Base-by-base conservation (phyloP, 2,888 invertebrate genomes). In the Melanargia galathea region DNA sequence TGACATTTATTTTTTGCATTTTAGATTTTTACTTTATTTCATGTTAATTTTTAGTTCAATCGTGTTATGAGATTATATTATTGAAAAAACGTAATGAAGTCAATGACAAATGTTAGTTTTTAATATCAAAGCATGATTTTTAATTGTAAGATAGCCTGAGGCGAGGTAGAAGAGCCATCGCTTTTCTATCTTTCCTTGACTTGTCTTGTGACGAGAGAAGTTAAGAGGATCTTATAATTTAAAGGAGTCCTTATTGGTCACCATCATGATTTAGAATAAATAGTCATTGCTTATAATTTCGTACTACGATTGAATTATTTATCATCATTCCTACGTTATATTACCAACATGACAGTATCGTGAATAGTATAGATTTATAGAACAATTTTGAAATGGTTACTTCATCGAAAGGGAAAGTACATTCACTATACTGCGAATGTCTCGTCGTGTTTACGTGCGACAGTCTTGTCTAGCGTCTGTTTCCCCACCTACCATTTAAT, bases 271-370 rank as follows among this genome's bases (percentile, higher is more conserved):
- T 22, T 22, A 13, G 7, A 1, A 0, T 38, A 0, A n/a, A n/a
- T 20, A 20, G 10, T 45, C 10, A 4, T 46, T 46, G 45, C 7
- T 18, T 18, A 22, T 11, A 46, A 22, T 46, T 46, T 22, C 45
- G 20, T 46, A 38, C 18, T n/a, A 54, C 52, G 11, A 51, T 11
- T 61, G 13, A 13, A 38, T 45, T 18, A 33, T 10, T 26, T 49
- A 24, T 54, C 24, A 6, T 40, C 45, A 54, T 51, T 38, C 59
- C 56, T 58, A 55, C 10, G 30, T 35, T 58, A 48, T 61, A 66
- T 60, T 70, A 67, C 69, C 68, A 52, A 64, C 72, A 74, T 73
- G 73, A 74, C 73, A 74, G 70, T 71, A 59, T 59, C 49, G 20
- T 40, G 18, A 18, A 35, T 58, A 35, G 48, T 24, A 33, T 46